Percentiles rank a stretch among this genome's conserved stretches.
Evolutionary conservation across 2,888 invertebrate genomes (phyloP).

Genomic region (Mesochorus sp.): DNA sequence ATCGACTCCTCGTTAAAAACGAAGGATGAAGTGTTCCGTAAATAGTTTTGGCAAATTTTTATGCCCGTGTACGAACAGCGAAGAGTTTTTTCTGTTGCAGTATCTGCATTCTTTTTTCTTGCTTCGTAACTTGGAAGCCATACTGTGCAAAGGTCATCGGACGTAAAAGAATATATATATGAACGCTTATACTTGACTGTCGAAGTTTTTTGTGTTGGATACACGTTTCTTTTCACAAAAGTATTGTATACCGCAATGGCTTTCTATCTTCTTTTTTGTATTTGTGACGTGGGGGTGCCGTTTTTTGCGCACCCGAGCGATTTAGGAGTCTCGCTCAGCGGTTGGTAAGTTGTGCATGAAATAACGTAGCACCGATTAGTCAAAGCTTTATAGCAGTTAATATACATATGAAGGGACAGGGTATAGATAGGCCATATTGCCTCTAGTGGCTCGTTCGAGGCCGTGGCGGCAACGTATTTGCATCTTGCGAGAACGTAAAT

Average conservation of each 20-base stretch:
- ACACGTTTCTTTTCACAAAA: slow-evolving; percentile 59
- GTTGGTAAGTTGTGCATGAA: slow-evolving; percentile 63
- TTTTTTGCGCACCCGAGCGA: slow-evolving; percentile 64
- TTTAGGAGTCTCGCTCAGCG: slow-evolving; percentile 69
- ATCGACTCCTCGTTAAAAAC: slow-evolving; percentile 60
- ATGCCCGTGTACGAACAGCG: slow-evolving; percentile 24
- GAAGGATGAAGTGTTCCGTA: slow-evolving; percentile 55
- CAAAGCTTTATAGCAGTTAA: slow-evolving; percentile 66
- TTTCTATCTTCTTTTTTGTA: slow-evolving; percentile 37
- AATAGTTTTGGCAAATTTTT: slow-evolving; percentile 63
- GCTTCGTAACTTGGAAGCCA: slow-evolving; percentile 60
- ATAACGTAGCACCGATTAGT: slow-evolving; percentile 70
- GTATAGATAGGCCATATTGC: slow-evolving; percentile 56
- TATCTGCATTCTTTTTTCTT: slow-evolving; percentile 29
- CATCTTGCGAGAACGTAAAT: slow-evolving; percentile 65
- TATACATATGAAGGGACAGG: slow-evolving; percentile 46
- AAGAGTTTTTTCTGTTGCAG: slow-evolving; percentile 14
- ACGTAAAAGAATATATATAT: slow-evolving; percentile 33
- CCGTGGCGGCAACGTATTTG: slow-evolving; percentile 54
- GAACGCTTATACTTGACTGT: slow-evolving; percentile 19
- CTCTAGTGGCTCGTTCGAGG: slow-evolving; percentile 52
- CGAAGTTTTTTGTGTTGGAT: slow-evolving; percentile 31
- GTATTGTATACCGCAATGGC: slow-evolving; percentile 42
- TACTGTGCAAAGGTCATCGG: slow-evolving; percentile 58
- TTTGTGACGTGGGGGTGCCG: slow-evolving; percentile 41